Evolutionary conservation across 2,113 vertebrate species (phyloP).

Genomic region (Mesocricetus auratus): DNA sequence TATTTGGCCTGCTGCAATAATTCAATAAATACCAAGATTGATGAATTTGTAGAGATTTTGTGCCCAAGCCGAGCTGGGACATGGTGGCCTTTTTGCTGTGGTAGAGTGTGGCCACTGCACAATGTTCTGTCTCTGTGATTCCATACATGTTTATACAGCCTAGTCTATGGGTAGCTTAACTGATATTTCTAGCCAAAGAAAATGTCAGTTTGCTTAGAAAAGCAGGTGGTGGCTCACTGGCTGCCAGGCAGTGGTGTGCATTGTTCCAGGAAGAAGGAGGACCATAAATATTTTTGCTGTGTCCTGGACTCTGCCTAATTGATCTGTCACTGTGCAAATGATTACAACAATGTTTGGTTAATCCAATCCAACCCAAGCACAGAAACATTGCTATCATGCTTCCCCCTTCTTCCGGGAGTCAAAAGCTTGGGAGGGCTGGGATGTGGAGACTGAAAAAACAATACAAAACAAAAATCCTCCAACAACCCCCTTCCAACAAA

Average conservation of each 20-base stretch:
- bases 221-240: background rate
- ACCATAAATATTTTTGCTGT: slow-evolving; percentile 15
- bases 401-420: background rate
- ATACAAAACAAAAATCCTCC: background rate
- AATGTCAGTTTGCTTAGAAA: background rate
- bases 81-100: background rate
- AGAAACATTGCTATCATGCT: background rate
- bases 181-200: background rate
- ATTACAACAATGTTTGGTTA: slow-evolving; percentile 34
- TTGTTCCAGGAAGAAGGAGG: slow-evolving; percentile 59
- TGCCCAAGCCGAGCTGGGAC: background rate
- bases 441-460: background rate
- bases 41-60: background rate
- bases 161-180: background rate
- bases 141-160: background rate
- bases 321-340: background rate
- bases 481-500: background rate
- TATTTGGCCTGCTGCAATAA: background rate
- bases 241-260: background rate
- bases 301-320: slow-evolving; percentile 32
- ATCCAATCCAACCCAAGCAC: slow-evolving; percentile 28
- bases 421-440: background rate
- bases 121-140: background rate
- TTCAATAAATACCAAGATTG: background rate
- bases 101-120: background rate